phyloP scores from a whole-genome alignment of 2,797 vertebrate species.

The Crenichthys baileyi region DNA sequence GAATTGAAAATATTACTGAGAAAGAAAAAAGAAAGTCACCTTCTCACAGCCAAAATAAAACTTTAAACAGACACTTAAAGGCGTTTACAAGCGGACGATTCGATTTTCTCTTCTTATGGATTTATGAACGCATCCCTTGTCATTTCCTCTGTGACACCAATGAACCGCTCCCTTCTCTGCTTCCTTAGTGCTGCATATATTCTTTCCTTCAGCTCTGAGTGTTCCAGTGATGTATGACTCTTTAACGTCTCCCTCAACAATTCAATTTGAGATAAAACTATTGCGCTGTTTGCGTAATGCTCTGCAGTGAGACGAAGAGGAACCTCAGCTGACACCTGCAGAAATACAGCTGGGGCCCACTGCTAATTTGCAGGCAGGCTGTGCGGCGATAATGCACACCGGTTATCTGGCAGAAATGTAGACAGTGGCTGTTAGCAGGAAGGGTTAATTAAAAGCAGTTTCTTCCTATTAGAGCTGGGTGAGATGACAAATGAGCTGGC shows the following conservation, averaged over 20 bases:
- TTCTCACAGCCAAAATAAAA: slow-evolving; percentile 57
- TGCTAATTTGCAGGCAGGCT: slow-evolving; percentile 35
- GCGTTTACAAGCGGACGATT: slow-evolving; percentile 72
- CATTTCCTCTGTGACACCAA: slow-evolving; percentile 51
- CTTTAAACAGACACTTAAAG: slow-evolving; percentile 41
- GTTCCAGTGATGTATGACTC: slow-evolving; percentile 77
- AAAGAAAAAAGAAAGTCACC: slow-evolving; percentile 62
- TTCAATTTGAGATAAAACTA: slow-evolving; percentile 80
- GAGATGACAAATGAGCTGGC: slow-evolving; percentile 68
- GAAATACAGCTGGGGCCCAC: slow-evolving; percentile 59
- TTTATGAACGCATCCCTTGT: slow-evolving; percentile 68
- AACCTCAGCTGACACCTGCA: slow-evolving; percentile 71
- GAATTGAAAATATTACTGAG: slow-evolving; percentile 31
- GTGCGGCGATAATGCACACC: slow-evolving; percentile 41
- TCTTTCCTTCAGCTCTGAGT: slow-evolving; percentile 44
- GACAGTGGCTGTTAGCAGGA: slow-evolving; percentile 54
- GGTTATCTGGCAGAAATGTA: slow-evolving; percentile 27
- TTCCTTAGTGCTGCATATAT: slow-evolving; percentile 55
- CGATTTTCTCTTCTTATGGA: slow-evolving; percentile 67
- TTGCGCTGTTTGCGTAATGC: slow-evolving; percentile 66
- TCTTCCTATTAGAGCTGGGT: slow-evolving; percentile 58
- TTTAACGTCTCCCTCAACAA: slow-evolving; percentile 78
- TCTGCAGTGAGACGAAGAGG: slow-evolving; percentile 50
- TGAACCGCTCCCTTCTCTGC: slow-evolving; percentile 45
- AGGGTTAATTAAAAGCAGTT: slow-evolving; percentile 76